Evolutionary conservation across 1,140 invertebrate species (phyloP).

Genomic region (Zaprionus ornatus): DNA sequence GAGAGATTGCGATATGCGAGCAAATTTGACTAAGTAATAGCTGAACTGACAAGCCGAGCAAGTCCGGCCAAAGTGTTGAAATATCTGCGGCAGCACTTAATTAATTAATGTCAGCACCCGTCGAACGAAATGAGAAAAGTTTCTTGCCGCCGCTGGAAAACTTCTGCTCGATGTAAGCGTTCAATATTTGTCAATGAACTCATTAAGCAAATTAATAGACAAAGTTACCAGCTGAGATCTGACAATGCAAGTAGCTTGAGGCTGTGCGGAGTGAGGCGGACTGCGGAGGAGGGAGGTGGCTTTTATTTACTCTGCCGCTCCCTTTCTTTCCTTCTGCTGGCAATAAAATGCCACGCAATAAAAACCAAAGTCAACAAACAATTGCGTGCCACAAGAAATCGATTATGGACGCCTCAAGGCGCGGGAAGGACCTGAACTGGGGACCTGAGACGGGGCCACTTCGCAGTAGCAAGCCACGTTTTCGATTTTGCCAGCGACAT

Average conservation of each 20-base stretch:
- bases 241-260: conserved; percentile 44
- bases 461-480: conserved; percentile 52
- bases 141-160: conserved; percentile 35
- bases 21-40: conserved; percentile 71
- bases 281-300: neutral
- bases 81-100: conserved; percentile 76
- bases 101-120: conserved; percentile 77
- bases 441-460: neutral
- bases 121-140: conserved; percentile 77
- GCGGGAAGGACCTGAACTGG: neutral
- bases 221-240: conserved; percentile 71
- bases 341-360: conserved; percentile 81
- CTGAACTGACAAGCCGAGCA: conserved; percentile 49
- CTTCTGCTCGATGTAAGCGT: conserved; percentile 40
- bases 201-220: conserved; percentile 82
- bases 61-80: conserved; percentile 73
- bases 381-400: conserved; percentile 54
- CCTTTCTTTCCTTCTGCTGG: conserved; percentile 26
- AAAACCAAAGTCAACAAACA: conserved; percentile 83
- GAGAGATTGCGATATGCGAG: neutral
- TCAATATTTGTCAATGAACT: conserved; percentile 81
- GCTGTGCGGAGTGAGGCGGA: neutral
- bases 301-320: conserved; percentile 24
- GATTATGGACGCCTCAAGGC: conserved; percentile 46
- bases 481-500: conserved; percentile 69